Evolutionary conservation across 2,888 invertebrate genomes (phyloP).

Genomic region (Busseola fusca): DNA sequence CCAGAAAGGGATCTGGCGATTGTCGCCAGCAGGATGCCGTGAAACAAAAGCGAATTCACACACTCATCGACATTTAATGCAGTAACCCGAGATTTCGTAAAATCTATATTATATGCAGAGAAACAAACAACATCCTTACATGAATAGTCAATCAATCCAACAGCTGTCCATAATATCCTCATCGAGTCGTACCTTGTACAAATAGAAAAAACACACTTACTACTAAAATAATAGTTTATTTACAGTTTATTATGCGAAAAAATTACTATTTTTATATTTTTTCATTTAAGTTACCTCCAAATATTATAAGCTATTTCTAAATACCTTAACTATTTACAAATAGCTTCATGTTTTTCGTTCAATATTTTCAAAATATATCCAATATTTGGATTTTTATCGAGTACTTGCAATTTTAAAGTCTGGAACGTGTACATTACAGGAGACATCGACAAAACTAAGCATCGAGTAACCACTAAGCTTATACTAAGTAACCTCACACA

Average conservation of each 20-base stretch:
- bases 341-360: constrained; percentile 72
- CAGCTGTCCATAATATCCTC: constrained; percentile 24
- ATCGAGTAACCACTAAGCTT: constrained; percentile 72
- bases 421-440: constrained; percentile 65
- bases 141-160: constrained; percentile 35
- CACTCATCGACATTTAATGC: constrained; percentile 54
- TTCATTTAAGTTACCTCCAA: constrained; percentile 74
- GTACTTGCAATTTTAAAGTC: constrained; percentile 65
- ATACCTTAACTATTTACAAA: constrained; percentile 82
- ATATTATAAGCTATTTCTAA: constrained; percentile 85
- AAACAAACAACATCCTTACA: constrained; percentile 39
- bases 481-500: constrained; percentile 74
- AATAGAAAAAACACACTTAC: constrained; percentile 70
- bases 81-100: constrained; percentile 27
- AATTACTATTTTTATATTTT: constrained; percentile 85
- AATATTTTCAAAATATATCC: constrained; percentile 51
- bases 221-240: constrained; percentile 88
- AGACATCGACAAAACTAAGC: constrained; percentile 67
- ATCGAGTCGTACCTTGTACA: constrained; percentile 50
- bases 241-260: constrained; percentile 83
- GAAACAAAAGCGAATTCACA: constrained; percentile 53
- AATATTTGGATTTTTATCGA: constrained; percentile 49
- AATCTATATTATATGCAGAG: constrained; percentile 15
- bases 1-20: neutral
- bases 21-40: constrained; percentile 4